Percentiles rank a stretch among this genome's conserved stretches.
These are phyloP conservation scores for Acanthacorydalis orientalis DNA, from an alignment of 2,888 invertebrate species.

Conservation along the genomic window DNA sequence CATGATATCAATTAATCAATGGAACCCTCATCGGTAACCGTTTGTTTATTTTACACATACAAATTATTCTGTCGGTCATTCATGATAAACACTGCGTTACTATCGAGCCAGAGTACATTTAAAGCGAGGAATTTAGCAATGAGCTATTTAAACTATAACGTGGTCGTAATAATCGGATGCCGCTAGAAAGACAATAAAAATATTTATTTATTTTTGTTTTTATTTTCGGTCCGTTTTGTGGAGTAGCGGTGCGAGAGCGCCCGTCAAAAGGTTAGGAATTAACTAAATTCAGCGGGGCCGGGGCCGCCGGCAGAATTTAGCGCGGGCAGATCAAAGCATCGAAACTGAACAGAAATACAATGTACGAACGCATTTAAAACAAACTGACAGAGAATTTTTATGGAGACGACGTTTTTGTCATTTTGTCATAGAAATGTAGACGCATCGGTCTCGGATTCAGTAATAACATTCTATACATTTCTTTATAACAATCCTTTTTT, in stretches of 20 bases:
- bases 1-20: too few relatives aligned
- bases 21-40: too few relatives aligned
- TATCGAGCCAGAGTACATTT: too few relatives aligned
- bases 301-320: constrained; percentile 2
- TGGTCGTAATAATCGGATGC: not conserved
- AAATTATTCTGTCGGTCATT: too few relatives aligned
- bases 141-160: too few relatives aligned
- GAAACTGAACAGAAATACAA: constrained; percentile 3
- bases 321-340: constrained; percentile 3
- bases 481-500: too few relatives aligned
- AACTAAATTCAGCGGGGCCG: not conserved
- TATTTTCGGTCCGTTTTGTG: not conserved
- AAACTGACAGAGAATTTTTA: constrained; percentile 5
- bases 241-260: not conserved
- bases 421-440: constrained; percentile 2
- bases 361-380: constrained; percentile 5
- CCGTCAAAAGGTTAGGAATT: constrained; percentile 2
- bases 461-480: not conserved
- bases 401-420: not conserved
- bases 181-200: not conserved
- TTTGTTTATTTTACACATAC: too few relatives aligned
- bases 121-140: too few relatives aligned
- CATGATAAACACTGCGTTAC: too few relatives aligned
- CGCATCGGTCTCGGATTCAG: not conserved
- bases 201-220: too few relatives aligned